phyloP scores from a whole-genome alignment of 1,140 invertebrate species.

The Philopotamus ludificatus region DNA sequence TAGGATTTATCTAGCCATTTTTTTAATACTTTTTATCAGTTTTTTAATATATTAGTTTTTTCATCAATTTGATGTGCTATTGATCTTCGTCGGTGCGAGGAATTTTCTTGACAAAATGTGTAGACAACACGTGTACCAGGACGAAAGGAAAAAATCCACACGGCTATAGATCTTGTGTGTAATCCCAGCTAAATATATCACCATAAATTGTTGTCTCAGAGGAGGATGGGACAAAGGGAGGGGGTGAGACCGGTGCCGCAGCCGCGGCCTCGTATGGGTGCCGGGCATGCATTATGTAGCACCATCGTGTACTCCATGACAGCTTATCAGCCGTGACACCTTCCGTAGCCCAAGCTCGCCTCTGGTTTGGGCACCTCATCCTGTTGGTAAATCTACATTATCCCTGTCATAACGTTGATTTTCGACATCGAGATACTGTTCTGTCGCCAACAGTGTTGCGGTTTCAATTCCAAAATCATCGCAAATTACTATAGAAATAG shows the following conservation, averaged over 20 bases:
- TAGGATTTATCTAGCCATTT: too few relatives aligned
- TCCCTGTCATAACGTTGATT: too few relatives aligned
- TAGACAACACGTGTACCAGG: not conserved
- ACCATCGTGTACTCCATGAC: slow-evolving; percentile 39
- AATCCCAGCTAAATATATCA: slow-evolving; percentile 20
- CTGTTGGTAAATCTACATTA: too few relatives aligned
- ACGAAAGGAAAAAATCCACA: not conserved
- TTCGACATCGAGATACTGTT: too few relatives aligned
- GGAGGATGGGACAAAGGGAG: too few relatives aligned
- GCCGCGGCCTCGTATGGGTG: slow-evolving; percentile 18
- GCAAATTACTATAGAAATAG: too few relatives aligned
- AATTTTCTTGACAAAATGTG: not conserved
- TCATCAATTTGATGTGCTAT: not conserved
- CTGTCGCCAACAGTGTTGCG: too few relatives aligned
- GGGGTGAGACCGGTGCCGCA: too few relatives aligned
- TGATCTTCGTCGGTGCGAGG: not conserved
- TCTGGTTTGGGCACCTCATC: too few relatives aligned
- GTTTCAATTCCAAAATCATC: too few relatives aligned
- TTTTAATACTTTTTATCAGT: too few relatives aligned
- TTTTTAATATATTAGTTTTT: not conserved
- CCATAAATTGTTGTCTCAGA: slow-evolving; percentile 4
- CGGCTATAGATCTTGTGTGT: slow-evolving; percentile 1
- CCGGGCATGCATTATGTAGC: slow-evolving; percentile 41
- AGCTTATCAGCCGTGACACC: slow-evolving; percentile 40
- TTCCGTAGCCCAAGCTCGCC: too few relatives aligned